Percentiles rank a stretch among this genome's conserved stretches.
phyloP scores from a whole-genome alignment of 2,888 invertebrate genomes.

The Caradrina clavipalpis region DNA sequence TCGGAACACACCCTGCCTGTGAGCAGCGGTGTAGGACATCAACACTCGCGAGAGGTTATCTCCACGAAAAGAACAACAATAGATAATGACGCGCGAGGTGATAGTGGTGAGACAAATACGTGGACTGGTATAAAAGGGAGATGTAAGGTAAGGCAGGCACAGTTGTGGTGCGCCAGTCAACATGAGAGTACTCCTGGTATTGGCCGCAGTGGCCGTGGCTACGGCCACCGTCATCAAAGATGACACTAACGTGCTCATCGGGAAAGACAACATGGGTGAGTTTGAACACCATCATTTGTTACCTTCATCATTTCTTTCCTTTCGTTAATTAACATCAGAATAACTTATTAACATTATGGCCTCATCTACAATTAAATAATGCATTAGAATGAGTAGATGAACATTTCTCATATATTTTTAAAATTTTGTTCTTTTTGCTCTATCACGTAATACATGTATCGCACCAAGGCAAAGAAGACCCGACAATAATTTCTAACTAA shows the following conservation, averaged over 20 bases:
- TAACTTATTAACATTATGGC: no score
- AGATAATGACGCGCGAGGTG: slow-evolving; percentile 52
- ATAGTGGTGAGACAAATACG: slow-evolving; percentile 48
- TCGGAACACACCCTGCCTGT: slow-evolving; percentile 3
- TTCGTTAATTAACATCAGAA: not conserved
- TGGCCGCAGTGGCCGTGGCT: slow-evolving; percentile 76
- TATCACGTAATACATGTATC: not conserved
- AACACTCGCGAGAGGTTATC: slow-evolving; percentile 57
- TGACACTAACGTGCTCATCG: slow-evolving; percentile 74
- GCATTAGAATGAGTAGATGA: not conserved
- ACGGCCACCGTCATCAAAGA: slow-evolving; percentile 81
- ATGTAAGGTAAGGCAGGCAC: slow-evolving; percentile 56
- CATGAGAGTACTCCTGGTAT: slow-evolving; percentile 79
- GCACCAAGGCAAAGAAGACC: not conserved
- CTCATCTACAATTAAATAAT: not conserved
- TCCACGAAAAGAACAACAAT: slow-evolving; percentile 50
- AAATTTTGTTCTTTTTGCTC: not conserved
- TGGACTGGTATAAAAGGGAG: slow-evolving; percentile 77
- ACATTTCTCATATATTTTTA: not conserved
- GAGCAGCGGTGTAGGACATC: slow-evolving; percentile 17
- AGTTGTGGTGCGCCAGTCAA: slow-evolving; percentile 65
- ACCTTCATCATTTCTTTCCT: not conserved
- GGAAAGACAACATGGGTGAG: slow-evolving; percentile 82
- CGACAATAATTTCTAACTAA: not conserved
- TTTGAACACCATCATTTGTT: slow-evolving; percentile 2